These are phyloP conservation scores for Bambusicola thoracicus DNA, from an alignment of 2,113 vertebrate species.

Conservation along the genomic window DNA sequence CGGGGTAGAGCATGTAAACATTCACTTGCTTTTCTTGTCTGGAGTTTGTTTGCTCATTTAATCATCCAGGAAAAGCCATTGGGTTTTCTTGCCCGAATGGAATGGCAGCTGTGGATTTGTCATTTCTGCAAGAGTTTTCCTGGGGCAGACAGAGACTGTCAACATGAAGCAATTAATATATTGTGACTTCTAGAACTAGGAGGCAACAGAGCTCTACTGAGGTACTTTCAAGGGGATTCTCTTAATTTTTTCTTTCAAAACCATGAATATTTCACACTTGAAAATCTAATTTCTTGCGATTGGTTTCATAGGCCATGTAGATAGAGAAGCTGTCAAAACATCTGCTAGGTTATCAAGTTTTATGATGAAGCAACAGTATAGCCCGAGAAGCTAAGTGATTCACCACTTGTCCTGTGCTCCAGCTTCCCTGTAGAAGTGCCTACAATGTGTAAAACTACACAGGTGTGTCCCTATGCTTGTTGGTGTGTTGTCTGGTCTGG, in stretches of 20 bases:
- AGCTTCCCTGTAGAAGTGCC: not conserved
- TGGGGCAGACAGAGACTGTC: not conserved
- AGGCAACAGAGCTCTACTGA: not conserved
- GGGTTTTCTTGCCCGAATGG: not conserved
- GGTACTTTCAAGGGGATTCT: not conserved
- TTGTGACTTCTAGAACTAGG: not conserved
- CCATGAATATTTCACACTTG: not conserved
- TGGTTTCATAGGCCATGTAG: too few relatives aligned
- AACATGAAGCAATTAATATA: not conserved
- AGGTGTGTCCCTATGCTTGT: too few relatives aligned
- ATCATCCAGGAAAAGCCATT: not conserved
- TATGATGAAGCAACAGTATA: too few relatives aligned
- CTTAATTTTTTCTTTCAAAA: not conserved
- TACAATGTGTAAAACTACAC: too few relatives aligned
- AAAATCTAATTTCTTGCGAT: not conserved
- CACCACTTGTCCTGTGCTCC: not conserved
- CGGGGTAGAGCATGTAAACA: not conserved
- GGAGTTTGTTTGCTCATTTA: not conserved
- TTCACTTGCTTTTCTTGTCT: not conserved
- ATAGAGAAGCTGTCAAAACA: not conserved
- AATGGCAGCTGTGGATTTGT: not conserved
- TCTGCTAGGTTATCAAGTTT: not conserved
- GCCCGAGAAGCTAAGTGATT: too few relatives aligned
- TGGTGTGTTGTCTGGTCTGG: not conserved
- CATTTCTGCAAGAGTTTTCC: accelerated